A percentile compares a stretch with the other conserved stretches of the same genome.
Conservation (phyloP, 2,797 vertebrate species). For the Xyrichtys novacula region DNA sequence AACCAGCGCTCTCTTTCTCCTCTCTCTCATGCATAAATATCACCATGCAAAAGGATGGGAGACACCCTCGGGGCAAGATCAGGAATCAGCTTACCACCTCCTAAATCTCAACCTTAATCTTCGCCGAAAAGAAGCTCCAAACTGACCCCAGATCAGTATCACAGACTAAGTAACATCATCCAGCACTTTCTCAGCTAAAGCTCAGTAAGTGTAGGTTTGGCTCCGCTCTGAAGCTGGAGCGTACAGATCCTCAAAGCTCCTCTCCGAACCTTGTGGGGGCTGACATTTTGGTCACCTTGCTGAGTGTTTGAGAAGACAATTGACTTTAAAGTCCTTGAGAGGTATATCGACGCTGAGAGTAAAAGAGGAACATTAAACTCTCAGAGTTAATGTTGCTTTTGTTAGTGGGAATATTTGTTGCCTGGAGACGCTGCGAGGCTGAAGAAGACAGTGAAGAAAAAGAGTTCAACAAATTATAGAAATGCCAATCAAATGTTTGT, state of each 20-base stretch:
- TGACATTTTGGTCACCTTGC: constrained; percentile 19
- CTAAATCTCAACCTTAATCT: constrained; percentile 72
- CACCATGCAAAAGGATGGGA: constrained; percentile 54
- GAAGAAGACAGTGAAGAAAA: constrained; percentile 1
- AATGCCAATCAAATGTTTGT: too few species aligned
- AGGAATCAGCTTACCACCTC: constrained; percentile 64
- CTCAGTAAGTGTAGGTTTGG: constrained; percentile 1
- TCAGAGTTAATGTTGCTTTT: not conserved
- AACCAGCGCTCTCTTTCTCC: constrained; percentile 36
- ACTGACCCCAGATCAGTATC: constrained; percentile 65
- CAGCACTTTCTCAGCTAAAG: not conserved
- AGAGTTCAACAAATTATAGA: not conserved
- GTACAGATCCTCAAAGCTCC: constrained; percentile 5
- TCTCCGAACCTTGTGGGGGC: not conserved
- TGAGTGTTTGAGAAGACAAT: constrained; percentile 1
- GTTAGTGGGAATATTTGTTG: not conserved
- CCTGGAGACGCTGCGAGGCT: not conserved
- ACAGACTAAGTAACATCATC: constrained; percentile 26
- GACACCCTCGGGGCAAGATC: constrained; percentile 55
- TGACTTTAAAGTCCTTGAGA: constrained; percentile 1
- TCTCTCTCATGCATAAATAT: constrained; percentile 76
- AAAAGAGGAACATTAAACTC: not conserved
- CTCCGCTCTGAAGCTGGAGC: constrained; percentile 10
- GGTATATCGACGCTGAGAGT: not conserved
- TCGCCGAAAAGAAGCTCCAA: constrained; percentile 28